Base-by-base conservation (phyloP, 2,797 vertebrate species). In the Mionectes olivaceus region DNA sequence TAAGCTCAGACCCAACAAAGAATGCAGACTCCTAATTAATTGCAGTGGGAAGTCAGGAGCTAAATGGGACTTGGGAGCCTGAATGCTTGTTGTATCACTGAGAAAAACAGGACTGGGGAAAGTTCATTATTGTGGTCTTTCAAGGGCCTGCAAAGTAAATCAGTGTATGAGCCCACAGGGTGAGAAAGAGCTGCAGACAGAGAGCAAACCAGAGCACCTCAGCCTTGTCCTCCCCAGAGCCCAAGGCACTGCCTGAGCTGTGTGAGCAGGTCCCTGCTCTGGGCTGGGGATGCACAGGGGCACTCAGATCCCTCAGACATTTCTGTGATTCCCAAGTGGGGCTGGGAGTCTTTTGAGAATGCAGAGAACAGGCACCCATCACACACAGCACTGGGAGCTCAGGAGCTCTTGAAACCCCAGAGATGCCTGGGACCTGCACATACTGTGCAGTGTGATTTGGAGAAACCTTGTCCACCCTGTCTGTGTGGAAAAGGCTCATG, bases 21-120 rank as follows among this genome's bases (percentile, higher is more conserved):
- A 89, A 83, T n/a, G 68, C 64, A 63, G 82, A 59, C 90, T 89
- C 68, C 85, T 89, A 83, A 94, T 92, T 85, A 91, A 92, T 11
- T 90, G 94, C 94, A 84, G 79, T 50, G 84, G 79, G 53, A 91
- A 95, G 78, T 88, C 43, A 5, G 89, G 43, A 93, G 77, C 80
- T 88, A 83, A 69, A 86, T 8, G 35, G 80, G 70, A 94, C 50
- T 3, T 53, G 53, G 65, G 68, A 87, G 70, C 4, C 4, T 33
- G 73, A 86, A 64, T 75, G 91, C 79, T 89, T 92, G 87, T 80
- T 91, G 89, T 82, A 75, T 49, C 84, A 39, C 63, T 39, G 74
- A 61, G 69, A 91, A 78, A 94, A 64, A 50, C 47, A 55, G 49
- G 60, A 65, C 68, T 68, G 67, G 60, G 53, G 57, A 76, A 89